phyloP scores from a whole-genome alignment of 2,888 invertebrate species.

The Apamea crenata region DNA sequence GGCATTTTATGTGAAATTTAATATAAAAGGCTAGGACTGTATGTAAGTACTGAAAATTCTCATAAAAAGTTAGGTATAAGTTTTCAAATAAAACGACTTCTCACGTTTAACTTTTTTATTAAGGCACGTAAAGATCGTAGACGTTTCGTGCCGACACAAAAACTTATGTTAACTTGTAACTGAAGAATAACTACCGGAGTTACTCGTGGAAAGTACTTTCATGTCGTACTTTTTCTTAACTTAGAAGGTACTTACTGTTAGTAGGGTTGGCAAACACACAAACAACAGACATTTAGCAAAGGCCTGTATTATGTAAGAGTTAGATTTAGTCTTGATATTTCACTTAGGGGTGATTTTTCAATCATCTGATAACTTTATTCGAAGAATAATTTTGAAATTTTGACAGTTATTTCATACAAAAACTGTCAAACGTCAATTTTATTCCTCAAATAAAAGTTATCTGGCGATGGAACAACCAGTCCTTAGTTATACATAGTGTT shows the following conservation, averaged over 20 bases:
- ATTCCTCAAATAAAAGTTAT: no score
- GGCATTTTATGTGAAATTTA: not conserved
- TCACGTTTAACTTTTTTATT: conserved; percentile 54
- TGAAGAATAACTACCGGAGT: conserved; percentile 45
- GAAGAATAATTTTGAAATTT: no score
- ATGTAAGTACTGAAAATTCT: conserved; percentile 1
- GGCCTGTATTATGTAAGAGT: not conserved
- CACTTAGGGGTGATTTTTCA: no score
- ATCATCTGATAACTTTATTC: no score
- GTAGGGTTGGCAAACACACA: conserved; percentile 9
- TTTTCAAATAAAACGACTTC: conserved; percentile 52
- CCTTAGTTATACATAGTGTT: not conserved
- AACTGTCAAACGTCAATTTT: no score
- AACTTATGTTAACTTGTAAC: conserved; percentile 57
- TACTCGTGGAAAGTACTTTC: conserved; percentile 33
- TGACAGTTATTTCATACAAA: no score
- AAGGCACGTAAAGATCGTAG: conserved; percentile 34
- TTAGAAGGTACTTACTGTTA: not conserved
- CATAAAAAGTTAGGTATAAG: conserved; percentile 26
- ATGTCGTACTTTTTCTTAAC: conserved; percentile 13
- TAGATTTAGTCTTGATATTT: not conserved
- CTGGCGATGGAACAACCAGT: no score
- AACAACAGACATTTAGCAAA: conserved; percentile 9
- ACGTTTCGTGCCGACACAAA: conserved; percentile 35
- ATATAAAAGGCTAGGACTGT: not conserved